phyloP scores from a whole-genome alignment of 2,113 vertebrate species.

The Numenius arquata region DNA sequence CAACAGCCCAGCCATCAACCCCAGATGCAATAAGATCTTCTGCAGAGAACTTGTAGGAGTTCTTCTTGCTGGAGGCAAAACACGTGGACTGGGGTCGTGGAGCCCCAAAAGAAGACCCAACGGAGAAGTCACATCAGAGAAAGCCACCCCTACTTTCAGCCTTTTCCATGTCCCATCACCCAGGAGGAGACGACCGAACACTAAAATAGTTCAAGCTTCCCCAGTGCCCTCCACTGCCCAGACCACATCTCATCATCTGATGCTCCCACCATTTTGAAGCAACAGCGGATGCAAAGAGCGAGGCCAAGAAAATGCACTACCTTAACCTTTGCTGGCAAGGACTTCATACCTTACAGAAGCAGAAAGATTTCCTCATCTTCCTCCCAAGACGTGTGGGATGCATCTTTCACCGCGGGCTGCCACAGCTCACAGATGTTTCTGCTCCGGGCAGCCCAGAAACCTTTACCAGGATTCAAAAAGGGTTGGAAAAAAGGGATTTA shows the following conservation, averaged over 20 bases:
- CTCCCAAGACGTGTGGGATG: neutral
- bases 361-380: neutral
- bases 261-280: neutral
- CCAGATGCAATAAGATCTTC: neutral
- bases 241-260: neutral
- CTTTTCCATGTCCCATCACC: neutral
- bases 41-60: neutral
- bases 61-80: neutral
- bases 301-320: neutral
- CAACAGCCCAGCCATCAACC: accelerated
- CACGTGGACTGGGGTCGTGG: accelerated
- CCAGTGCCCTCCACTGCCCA: neutral
- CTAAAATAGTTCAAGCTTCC: neutral
- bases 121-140: neutral
- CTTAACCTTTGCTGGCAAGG: neutral
- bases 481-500: neutral
- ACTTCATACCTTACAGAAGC: neutral
- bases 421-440: neutral
- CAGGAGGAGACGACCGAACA: neutral
- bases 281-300: neutral
- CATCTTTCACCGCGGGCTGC: neutral
- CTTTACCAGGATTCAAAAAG: neutral
- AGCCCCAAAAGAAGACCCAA: neutral
- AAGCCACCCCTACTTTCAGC: neutral
- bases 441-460: neutral